These are phyloP conservation scores for Dermolepida albohirtum DNA, from an alignment of 2,888 invertebrate genomes.

Conservation along the genomic window DNA sequence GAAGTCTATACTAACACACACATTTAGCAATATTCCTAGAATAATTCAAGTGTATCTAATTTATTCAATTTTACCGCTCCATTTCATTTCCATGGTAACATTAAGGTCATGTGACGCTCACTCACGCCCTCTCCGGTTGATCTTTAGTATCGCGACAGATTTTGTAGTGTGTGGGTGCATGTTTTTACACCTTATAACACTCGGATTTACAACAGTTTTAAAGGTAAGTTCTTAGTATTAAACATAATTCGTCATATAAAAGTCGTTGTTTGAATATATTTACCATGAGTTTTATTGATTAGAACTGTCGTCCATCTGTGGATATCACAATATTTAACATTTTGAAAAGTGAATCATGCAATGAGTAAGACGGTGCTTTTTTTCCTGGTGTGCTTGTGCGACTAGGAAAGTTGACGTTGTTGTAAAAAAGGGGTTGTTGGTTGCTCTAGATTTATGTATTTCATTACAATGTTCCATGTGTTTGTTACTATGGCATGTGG, in stretches of 20 bases:
- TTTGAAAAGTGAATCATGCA: slow-evolving; percentile 37
- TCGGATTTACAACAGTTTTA: slow-evolving; percentile 55
- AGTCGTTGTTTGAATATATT: slow-evolving; percentile 2
- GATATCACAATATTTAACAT: not conserved
- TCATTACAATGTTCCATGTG: slow-evolving; percentile 10
- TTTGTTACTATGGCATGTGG: slow-evolving; percentile 3
- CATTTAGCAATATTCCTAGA: too few relatives aligned
- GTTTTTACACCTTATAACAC: slow-evolving; percentile 51
- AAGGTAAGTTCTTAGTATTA: slow-evolving; percentile 50
- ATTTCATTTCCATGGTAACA: slow-evolving; percentile 9
- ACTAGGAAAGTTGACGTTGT: slow-evolving; percentile 12
- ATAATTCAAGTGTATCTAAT: too few relatives aligned
- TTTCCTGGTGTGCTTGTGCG: not conserved
- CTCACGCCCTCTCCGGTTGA: slow-evolving; percentile 51
- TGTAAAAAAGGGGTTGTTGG: slow-evolving; percentile 23
- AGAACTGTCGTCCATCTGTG: not conserved
- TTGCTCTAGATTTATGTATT: too few relatives aligned
- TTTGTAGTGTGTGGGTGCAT: slow-evolving; percentile 58
- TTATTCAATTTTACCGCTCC: slow-evolving; percentile 11
- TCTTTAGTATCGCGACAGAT: slow-evolving; percentile 55
- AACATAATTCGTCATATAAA: not conserved
- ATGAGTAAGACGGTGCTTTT: slow-evolving; percentile 22
- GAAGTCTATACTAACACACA: too few relatives aligned
- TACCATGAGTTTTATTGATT: slow-evolving; percentile 36
- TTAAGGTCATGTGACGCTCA: slow-evolving; percentile 39